These are phyloP conservation scores for Xestia ashworthii DNA, from an alignment of 2,888 invertebrate species.

Conservation along the genomic window DNA sequence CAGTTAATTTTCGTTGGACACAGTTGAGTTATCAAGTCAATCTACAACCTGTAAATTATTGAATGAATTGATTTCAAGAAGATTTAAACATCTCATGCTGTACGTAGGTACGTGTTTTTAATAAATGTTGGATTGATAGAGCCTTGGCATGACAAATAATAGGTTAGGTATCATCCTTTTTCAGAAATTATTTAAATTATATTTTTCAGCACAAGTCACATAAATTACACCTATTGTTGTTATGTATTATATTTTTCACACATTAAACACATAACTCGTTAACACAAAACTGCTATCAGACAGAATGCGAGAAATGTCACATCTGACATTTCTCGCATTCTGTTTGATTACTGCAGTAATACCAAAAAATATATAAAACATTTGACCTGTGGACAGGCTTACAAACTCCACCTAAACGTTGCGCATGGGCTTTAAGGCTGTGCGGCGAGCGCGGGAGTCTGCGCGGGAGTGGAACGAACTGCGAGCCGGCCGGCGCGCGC, in stretches of 20 bases:
- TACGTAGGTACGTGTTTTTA: too few species aligned
- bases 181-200: background rate
- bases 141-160: background rate
- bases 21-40: constrained; percentile 2
- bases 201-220: background rate
- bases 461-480: constrained; percentile 81
- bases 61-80: too few species aligned
- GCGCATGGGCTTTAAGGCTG: constrained; percentile 77
- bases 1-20: background rate
- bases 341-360: too few species aligned
- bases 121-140: background rate
- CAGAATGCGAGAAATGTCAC: constrained; percentile 25
- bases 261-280: background rate
- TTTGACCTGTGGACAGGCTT: constrained; percentile 27
- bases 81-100: too few species aligned
- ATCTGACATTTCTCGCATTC: too few species aligned
- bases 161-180: background rate
- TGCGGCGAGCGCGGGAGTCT: constrained; percentile 73
- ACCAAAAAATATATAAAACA: constrained; percentile 15
- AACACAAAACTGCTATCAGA: constrained; percentile 30
- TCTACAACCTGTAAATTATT: too few species aligned
- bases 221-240: background rate
- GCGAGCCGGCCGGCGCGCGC: constrained; percentile 67
- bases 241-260: background rate
- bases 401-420: constrained; percentile 61